Conservation (phyloP, 2,797 vertebrate genomes). For the Dromococcyx pavoninus region DNA sequence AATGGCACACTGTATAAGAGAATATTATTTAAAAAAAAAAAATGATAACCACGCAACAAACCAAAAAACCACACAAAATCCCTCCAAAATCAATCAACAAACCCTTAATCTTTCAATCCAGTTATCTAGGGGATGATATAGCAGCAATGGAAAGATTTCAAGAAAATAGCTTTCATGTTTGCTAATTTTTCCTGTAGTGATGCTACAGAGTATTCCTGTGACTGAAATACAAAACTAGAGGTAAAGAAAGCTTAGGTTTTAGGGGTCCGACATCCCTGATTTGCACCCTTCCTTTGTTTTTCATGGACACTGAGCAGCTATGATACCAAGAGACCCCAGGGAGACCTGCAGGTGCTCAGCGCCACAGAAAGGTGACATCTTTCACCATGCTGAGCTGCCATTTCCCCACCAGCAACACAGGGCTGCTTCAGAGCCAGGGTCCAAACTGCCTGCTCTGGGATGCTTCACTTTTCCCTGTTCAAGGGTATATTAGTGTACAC, state of each 20-base stretch:
- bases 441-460: background rate
- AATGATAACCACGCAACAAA: too few species aligned
- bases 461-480: background rate
- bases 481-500: background rate
- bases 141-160: background rate
- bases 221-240: background rate
- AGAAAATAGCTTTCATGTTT: background rate
- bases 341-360: background rate
- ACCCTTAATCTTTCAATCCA: background rate
- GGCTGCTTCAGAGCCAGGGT: background rate
- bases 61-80: background rate
- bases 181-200: background rate
- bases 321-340: fast-evolving
- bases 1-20: background rate
- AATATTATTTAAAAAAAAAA: background rate
- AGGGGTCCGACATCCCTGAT: fast-evolving
- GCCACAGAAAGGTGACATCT: background rate
- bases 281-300: fast-evolving
- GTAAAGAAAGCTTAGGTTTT: background rate
- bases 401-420: background rate
- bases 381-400: fast-evolving
- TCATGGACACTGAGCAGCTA: fast-evolving
- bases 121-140: background rate
- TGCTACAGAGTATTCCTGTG: background rate
- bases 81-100: background rate